Evolutionary conservation across 2,888 invertebrate species (phyloP).

Genomic region (Neoaliturus tenellus): DNA sequence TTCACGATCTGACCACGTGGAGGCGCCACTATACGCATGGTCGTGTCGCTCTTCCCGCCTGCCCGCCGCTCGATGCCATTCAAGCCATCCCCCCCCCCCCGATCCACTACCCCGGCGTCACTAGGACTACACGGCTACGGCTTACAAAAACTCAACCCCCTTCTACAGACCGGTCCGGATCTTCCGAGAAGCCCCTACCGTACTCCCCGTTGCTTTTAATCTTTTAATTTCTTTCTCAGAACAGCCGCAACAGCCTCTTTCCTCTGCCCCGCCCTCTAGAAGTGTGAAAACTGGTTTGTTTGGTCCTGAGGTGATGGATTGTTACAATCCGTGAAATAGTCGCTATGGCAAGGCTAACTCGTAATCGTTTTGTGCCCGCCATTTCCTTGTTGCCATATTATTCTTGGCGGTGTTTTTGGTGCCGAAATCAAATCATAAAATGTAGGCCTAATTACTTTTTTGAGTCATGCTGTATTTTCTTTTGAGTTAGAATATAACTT

Average conservation of each 20-base stretch:
- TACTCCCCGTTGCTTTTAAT: neutral
- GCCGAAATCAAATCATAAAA: too few species aligned
- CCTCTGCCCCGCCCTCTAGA: neutral
- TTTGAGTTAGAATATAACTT: too few species aligned
- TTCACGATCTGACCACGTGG: neutral
- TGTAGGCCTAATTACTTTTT: too few species aligned
- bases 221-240: neutral
- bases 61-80: neutral
- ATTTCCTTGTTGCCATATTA: too few species aligned
- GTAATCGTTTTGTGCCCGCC: too few species aligned
- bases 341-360: too few species aligned
- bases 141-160: slow-evolving; percentile 1
- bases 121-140: too few species aligned
- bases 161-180: neutral
- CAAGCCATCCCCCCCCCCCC: neutral
- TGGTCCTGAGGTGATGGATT: too few species aligned
- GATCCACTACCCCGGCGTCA: neutral
- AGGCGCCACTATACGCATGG: neutral
- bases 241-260: neutral
- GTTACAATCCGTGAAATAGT: too few species aligned
- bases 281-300: neutral
- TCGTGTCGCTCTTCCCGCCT: neutral
- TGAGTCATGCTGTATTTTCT: too few species aligned
- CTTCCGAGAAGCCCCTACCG: neutral
- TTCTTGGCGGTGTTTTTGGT: too few species aligned